Evolutionary conservation across 2,888 invertebrate genomes (phyloP).

Genomic region (Seira musarum): DNA sequence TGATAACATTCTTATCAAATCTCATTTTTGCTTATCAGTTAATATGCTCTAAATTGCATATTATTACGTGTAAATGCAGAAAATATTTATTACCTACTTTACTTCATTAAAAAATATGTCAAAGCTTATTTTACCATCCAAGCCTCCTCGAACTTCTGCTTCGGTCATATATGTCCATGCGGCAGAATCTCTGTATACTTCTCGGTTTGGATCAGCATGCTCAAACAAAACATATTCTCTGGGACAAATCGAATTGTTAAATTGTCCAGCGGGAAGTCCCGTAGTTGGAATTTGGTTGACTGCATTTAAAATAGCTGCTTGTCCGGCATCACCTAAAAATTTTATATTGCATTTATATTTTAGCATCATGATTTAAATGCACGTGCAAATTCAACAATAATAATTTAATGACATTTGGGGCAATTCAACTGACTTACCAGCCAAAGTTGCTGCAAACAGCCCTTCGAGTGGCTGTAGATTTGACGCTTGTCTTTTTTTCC

Average conservation of each 20-base stretch:
- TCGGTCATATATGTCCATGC: constrained; percentile 65
- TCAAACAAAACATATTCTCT: constrained; percentile 59
- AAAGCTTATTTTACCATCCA: constrained; percentile 63
- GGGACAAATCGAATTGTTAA: constrained; percentile 66
- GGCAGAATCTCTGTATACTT: constrained; percentile 44
- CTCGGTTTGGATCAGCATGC: constrained; percentile 46
- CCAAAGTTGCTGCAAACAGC: constrained; percentile 64
- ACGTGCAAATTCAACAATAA: neutral
- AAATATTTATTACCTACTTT: too few relatives aligned
- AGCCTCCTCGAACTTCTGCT: constrained; percentile 67
- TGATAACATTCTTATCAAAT: neutral
- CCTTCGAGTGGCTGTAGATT: constrained; percentile 58
- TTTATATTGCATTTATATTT: constrained; percentile 1
- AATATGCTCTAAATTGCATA: neutral
- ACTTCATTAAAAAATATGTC: too few relatives aligned
- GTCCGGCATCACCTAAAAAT: constrained; percentile 67
- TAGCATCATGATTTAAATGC: too few relatives aligned
- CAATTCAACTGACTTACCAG: constrained; percentile 39
- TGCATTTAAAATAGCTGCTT: constrained; percentile 66
- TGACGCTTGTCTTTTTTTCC: constrained; percentile 55
- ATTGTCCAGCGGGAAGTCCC: constrained; percentile 58
- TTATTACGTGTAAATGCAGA: constrained; percentile 1
- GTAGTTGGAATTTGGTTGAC: neutral
- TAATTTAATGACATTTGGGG: neutral
- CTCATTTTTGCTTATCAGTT: neutral